Percentiles rank a stretch among this genome's conserved stretches.
These are phyloP conservation scores for Anseranas semipalmata DNA, from an alignment of 2,113 vertebrate species.

Conservation along the genomic window DNA sequence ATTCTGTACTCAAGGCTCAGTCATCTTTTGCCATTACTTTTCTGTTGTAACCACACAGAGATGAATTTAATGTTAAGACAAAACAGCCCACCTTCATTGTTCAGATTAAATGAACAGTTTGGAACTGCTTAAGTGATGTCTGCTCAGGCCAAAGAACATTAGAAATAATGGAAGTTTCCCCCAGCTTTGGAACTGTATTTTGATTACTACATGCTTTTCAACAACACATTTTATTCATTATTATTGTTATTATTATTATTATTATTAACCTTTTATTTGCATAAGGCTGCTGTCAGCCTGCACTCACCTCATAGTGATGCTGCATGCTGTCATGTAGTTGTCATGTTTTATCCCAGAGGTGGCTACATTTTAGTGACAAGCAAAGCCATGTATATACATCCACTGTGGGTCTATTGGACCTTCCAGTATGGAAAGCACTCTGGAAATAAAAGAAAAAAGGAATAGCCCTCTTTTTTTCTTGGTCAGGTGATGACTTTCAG, in stretches of 20 bases:
- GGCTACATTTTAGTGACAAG: not conserved
- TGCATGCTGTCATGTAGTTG: not conserved
- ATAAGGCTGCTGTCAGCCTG: too few species aligned
- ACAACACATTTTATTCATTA: not conserved
- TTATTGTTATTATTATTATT: not conserved
- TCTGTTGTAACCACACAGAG: not conserved
- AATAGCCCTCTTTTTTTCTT: not conserved
- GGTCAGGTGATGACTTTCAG: not conserved
- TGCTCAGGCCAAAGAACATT: not conserved
- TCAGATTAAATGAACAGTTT: not conserved
- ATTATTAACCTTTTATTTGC: not conserved
- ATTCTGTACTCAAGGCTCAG: not conserved
- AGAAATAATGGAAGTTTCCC: not conserved
- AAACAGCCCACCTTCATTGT: not conserved
- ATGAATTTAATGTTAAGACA: not conserved
- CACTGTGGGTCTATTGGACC: not conserved
- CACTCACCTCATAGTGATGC: not conserved
- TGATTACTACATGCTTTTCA: not conserved
- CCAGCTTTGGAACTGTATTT: not conserved
- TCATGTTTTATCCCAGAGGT: not conserved
- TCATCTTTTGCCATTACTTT: not conserved
- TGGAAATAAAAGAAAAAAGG: not conserved
- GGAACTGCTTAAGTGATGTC: not conserved
- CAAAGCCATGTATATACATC: not conserved
- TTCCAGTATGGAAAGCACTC: not conserved